These are phyloP conservation scores for Acanthochromis polyacanthus DNA, from an alignment of 2,113 vertebrate genomes.

Conservation along the genomic window DNA sequence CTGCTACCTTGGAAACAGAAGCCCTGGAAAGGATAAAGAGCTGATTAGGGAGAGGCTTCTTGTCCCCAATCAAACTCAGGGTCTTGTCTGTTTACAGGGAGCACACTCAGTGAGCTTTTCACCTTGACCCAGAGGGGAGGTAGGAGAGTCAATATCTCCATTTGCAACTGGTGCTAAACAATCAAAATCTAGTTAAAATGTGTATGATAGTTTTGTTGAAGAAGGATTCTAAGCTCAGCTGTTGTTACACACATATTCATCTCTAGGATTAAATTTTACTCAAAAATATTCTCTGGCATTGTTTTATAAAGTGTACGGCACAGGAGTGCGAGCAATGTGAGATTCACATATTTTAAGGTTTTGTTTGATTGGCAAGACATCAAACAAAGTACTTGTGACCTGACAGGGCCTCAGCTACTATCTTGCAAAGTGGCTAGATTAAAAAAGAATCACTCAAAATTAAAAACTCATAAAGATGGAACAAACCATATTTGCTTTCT, in stretches of 20 bases:
- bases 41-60: constrained; percentile 59
- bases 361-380: no score
- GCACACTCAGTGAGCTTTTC: constrained; percentile 30
- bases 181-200: constrained; percentile 8
- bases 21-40: constrained; percentile 41
- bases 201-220: background rate
- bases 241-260: background rate
- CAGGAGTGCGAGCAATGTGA: no score
- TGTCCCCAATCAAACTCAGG: constrained; percentile 34
- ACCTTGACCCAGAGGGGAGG: background rate
- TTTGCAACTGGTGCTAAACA: constrained; percentile 13
- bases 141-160: background rate
- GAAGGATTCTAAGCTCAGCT: background rate
- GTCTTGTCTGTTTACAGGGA: constrained; percentile 44
- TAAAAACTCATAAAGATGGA: no score
- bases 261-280: background rate
- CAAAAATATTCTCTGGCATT: background rate
- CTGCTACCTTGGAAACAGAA: constrained; percentile 68
- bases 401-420: no score
- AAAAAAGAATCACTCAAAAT: no score
- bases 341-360: no score
- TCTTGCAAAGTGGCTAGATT: no score
- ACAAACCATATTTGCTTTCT: no score
- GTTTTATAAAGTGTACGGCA: background rate
- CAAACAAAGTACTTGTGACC: no score